phyloP scores from a whole-genome alignment of 2,888 invertebrate species.

The Meganola albula region DNA sequence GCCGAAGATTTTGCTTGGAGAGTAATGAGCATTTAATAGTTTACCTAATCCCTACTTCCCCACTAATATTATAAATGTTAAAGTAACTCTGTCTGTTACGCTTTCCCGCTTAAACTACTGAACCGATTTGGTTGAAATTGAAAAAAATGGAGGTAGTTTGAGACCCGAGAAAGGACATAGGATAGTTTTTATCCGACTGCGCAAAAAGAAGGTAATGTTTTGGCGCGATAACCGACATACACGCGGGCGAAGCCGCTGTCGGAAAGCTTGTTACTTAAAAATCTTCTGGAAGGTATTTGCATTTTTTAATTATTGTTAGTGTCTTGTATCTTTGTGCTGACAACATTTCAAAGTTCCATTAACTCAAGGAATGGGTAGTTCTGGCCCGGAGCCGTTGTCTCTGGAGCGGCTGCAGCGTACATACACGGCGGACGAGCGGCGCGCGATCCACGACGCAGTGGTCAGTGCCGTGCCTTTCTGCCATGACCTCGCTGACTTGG shows the following conservation, averaged over 20 bases:
- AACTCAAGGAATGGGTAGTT: slow-evolving; percentile 47
- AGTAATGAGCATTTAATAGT: too few species aligned
- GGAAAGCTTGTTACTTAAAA: slow-evolving; percentile 2
- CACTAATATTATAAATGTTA: too few species aligned
- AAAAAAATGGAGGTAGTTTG: too few species aligned
- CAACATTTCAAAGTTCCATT: slow-evolving; percentile 42
- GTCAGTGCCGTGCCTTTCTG: slow-evolving; percentile 50
- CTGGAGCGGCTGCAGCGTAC: slow-evolving; percentile 50
- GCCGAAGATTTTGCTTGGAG: too few species aligned
- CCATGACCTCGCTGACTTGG: slow-evolving; percentile 49
- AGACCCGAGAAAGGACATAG: too few species aligned
- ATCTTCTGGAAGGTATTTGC: background rate
- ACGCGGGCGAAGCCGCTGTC: background rate
- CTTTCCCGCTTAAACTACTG: too few species aligned
- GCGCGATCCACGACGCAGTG: slow-evolving; percentile 75
- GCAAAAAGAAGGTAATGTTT: too few species aligned
- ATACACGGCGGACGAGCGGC: slow-evolving; percentile 75
- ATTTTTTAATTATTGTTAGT: slow-evolving; percentile 11
- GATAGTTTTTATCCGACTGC: too few species aligned
- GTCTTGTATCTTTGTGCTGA: too few species aligned
- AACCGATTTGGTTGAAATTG: too few species aligned
- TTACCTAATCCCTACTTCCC: too few species aligned
- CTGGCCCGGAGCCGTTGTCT: slow-evolving; percentile 41
- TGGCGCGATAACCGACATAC: background rate
- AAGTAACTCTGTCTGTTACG: too few species aligned